Evolutionary conservation across 2,797 vertebrate species (phyloP), one percentile per base, ranked within the genome.

Genomic region (Sylvia borin): DNA sequence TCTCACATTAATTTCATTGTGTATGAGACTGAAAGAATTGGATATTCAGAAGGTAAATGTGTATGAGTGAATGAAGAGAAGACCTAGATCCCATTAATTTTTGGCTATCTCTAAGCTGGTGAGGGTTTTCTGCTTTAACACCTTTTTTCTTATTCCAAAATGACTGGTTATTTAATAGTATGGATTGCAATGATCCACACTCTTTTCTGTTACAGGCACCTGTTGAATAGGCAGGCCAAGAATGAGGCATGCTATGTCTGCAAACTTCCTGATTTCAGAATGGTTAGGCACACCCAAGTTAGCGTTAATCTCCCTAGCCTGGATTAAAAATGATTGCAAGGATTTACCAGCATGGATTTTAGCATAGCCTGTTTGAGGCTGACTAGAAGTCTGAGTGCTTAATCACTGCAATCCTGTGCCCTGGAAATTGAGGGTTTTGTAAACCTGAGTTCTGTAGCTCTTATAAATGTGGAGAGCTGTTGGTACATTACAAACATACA

Each of bases 321-420:
- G 54, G 58, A 85, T 95, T 90, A 74, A 65, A 88, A 82, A 57
- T 72, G 74, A 73, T 60, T 71, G 71, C 29, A 76, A 42, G 71
- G 78, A 71, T 93, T 94, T 88, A 86, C 57, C 31, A 70, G 62
- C 31, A 15, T 61, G 65, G 79, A 65, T 84, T 95, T 90, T 77
- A 68, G 32, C 42, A 12, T 22, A 80, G 68, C 38, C 21, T 67
- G 1, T 66, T 76, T 34, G 48, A 80, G 48, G 16, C 68, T 85
- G 57, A 27, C 53, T 32, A 0, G 40, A 67, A 85, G 29, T 71
- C 53, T 80, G 82, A 5, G 29, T 71, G 68, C 50, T 94, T 96
- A 85, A 94, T 83, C 79, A 19, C 61, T 75, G 34, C 79, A 81
- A 14, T 95, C 79, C 53, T 51, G 1, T 83, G 65, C 38, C 38